Evolutionary conservation across 2,113 vertebrate genomes (phyloP), one percentile per base, ranked within the genome.

Genomic region (Heloderma charlesbogerti): DNA sequence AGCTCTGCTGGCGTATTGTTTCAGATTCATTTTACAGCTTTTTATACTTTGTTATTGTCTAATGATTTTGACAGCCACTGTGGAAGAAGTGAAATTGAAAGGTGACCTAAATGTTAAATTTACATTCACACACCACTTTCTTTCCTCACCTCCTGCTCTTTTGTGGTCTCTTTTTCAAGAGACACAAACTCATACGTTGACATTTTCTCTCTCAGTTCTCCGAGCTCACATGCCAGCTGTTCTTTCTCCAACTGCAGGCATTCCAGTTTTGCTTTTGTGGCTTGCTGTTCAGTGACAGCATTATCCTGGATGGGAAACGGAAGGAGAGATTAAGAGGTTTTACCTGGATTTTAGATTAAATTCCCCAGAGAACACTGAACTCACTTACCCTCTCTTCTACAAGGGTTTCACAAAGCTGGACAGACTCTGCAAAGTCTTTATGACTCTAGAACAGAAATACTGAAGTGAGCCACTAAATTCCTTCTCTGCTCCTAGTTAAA

Each of bases 131-230:
- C 13, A 34, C 60, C 48, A 8, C 18, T 40, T 6, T 13, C 6
- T 6, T 20, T 75, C 3, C 91, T 96, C 92, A 99, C 99, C 98
- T 99, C 98, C 2, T 98, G 96, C 86, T 98, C 98, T 86, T 97
- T 97, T 72, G 94, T 94, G 86, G 96, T 93, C 94, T 97, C 97
- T 72, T 97, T 97, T 96, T 99, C 99, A 71, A 99, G 97, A 86
- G 89, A 90, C 86, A 97, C 96, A 94, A 99, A 99, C 95, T 99
- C 98, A 1, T 98, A 97, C 8, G 94, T 92, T 81, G 99, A 98
- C 27, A 43, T 88, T 92, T 97, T 98, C 92, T 99, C 98, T 74
- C 97, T 96, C 45, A 99, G 94, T 79, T 97, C 95, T 57, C 95
- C 94, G 22, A 98, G 97, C 94, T 98, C 98, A 45, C n/a, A 92